Conservation (phyloP, 1,140 invertebrate genomes). For the Tribolium castaneum region DNA sequence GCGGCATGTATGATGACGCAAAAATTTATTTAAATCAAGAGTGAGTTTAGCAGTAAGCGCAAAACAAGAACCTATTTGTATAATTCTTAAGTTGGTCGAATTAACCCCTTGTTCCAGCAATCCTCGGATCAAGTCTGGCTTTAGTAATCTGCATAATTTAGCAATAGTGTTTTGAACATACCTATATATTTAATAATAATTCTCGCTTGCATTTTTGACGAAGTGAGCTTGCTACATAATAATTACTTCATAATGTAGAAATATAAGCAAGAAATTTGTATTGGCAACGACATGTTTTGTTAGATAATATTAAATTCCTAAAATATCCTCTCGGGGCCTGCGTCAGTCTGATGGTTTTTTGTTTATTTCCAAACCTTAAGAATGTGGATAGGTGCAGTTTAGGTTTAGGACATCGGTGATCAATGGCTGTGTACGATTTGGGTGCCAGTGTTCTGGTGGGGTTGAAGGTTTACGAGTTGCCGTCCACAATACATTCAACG, state of each 20-base stretch:
- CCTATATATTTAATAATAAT: neutral
- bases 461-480: constrained; percentile 30
- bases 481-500: constrained; percentile 38
- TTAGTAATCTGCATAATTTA: constrained; percentile 16
- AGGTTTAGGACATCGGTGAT: constrained; percentile 21
- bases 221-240: neutral
- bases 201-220: neutral
- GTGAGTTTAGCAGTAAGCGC: neutral
- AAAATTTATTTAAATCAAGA: neutral
- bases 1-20: neutral
- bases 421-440: constrained; percentile 26
- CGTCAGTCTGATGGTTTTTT: constrained; percentile 23
- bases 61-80: constrained; percentile 10
- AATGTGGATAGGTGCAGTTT: constrained; percentile 38
- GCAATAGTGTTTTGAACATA: neutral
- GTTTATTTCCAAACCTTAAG: constrained; percentile 26
- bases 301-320: constrained; percentile 43
- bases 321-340: constrained; percentile 35
- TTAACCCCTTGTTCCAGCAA: constrained; percentile 31
- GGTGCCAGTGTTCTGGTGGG: neutral
- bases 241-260: constrained; percentile 15
- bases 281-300: constrained; percentile 29
- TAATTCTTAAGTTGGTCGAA: constrained; percentile 26
- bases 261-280: constrained; percentile 32
- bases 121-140: constrained; percentile 1